Percentiles rank a stretch among this genome's conserved stretches.
Evolutionary conservation across 2,113 vertebrate species (phyloP).

Genomic region (Plecotus auritus): DNA sequence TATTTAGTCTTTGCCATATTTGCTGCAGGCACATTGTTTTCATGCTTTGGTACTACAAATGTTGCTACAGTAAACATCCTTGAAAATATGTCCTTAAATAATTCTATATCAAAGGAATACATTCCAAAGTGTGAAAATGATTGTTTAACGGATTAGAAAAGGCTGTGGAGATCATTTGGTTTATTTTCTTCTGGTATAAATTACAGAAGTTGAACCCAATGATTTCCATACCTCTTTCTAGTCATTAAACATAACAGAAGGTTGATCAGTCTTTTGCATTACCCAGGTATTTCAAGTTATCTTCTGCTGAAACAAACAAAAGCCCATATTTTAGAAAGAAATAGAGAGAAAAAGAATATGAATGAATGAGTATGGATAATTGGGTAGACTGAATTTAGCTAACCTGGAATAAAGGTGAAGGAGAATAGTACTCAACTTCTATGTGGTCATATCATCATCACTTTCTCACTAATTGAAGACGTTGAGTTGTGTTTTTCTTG

Average conservation of each 20-base stretch:
- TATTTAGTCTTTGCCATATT: neutral
- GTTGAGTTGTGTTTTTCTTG: neutral
- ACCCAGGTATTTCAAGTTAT: neutral
- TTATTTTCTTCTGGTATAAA: conserved; percentile 16
- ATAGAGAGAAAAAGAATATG: neutral
- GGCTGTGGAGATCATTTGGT: neutral
- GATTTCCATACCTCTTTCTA: neutral
- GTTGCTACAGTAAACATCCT: neutral
- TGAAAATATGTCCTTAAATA: conserved; percentile 1
- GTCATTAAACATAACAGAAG: neutral
- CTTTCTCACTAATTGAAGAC: neutral
- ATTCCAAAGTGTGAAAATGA: neutral
- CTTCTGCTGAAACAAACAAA: neutral
- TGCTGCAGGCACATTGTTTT: neutral
- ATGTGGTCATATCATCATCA: neutral
- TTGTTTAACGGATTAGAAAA: neutral
- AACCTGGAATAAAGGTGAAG: neutral
- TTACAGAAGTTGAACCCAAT: neutral
- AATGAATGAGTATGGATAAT: neutral
- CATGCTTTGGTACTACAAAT: neutral
- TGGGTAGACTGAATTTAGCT: neutral
- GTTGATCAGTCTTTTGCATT: neutral
- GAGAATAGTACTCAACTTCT: neutral
- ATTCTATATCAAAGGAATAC: neutral
- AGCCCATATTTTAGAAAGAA: neutral